Base-by-base conservation (phyloP, 2,113 vertebrate genomes). In the Dipodomys merriami region DNA sequence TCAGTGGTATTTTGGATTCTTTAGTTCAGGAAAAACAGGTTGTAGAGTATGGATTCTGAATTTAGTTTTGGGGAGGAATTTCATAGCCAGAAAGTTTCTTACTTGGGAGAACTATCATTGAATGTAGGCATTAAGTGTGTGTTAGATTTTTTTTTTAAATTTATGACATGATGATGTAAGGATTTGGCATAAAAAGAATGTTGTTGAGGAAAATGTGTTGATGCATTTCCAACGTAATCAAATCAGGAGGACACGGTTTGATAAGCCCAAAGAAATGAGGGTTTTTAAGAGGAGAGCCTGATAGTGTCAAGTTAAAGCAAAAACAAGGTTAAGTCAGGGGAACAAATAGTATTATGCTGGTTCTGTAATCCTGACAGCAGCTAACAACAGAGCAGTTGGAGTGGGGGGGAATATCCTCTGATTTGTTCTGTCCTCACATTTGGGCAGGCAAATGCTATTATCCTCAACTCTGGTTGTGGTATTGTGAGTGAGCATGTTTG, bases 11-110 rank as follows among this genome's bases (percentile, higher is more conserved):
- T 18, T 22, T 16, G 20, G 23, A 64, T 91, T 88, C n/a, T 82
- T 11, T 69, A 69, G 7, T 74, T 83, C 10, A 76, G 72, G 39
- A 60, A 44, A 76, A 13, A 49, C 27, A 83, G 46, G 27, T 82
- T 93, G 49, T 27, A 91, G 68, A 49, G 76, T 74, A 29, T 87
- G 90, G 74, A 71, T 35, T 85, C 25, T 92, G 57, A 83, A 65
- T 93, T 95, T 91, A 82, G 27, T 60, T 84, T 80, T 86, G 69
- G 73, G 62, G 88, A 74, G 71, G 29, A 76, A 83, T 94, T 80
- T 91, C 12, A 30, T 68, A 53, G 74, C 35, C 33, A 12, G 44
- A 88, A 67, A 25, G 25, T 80, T 88, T 86, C 64, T 67, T 72
- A 68, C 6, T 7, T 82, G 30, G 35, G 18, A 68, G 77, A n/a